These are phyloP conservation scores for Mormoops blainvillei DNA, from an alignment of 2,113 vertebrate species.

Conservation along the genomic window DNA sequence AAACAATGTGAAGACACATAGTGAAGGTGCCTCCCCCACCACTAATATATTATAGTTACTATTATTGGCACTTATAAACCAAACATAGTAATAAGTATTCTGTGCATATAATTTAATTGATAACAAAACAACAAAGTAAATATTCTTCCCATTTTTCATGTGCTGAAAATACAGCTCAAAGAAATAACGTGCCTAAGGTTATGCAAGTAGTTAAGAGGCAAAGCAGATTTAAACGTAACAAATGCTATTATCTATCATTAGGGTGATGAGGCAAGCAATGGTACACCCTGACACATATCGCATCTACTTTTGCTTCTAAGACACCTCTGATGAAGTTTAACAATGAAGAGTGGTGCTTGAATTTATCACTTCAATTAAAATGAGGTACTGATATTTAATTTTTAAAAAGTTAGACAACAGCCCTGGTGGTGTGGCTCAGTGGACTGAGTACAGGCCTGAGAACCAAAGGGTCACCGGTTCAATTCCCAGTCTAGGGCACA, in stretches of 20 bases:
- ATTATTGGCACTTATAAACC: background rate
- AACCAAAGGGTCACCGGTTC: too few relatives aligned
- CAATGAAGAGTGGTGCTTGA: background rate
- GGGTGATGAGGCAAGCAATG: background rate
- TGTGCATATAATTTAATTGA: background rate
- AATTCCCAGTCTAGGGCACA: too few relatives aligned
- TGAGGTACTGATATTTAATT: background rate
- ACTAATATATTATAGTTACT: background rate
- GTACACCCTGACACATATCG: background rate
- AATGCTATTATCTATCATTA: background rate
- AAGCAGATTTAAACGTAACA: background rate
- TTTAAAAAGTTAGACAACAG: background rate
- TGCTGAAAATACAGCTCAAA: background rate
- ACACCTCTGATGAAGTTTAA: background rate
- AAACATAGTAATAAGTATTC: background rate
- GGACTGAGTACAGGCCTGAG: too few relatives aligned
- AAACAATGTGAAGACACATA: background rate
- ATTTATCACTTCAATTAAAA: background rate
- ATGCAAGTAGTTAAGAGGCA: background rate
- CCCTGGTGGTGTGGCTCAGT: too few relatives aligned
- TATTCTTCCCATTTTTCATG: background rate
- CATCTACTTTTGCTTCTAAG: background rate
- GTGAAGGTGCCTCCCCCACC: background rate
- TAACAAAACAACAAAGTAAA: background rate
- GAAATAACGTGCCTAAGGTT: background rate